These are phyloP conservation scores for Ricordea florida DNA, from an alignment of 92 coral and sea anemone genomes.

Conservation along the genomic window DNA sequence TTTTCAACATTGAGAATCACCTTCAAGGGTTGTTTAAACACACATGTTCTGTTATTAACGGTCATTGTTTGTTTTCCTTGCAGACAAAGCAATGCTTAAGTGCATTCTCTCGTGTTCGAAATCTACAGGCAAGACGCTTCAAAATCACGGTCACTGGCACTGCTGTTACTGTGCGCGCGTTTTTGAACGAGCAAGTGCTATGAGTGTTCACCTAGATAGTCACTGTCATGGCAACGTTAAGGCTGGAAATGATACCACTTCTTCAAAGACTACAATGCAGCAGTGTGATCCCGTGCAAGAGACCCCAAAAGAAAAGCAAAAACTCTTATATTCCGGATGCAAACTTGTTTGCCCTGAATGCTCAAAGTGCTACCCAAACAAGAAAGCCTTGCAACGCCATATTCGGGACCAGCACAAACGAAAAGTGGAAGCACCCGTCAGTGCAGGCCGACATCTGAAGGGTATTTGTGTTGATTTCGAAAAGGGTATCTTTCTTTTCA, in stretches of 20 bases:
- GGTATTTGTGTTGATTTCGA: conserved; percentile 54
- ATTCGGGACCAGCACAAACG: conserved; percentile 34
- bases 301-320: too few species aligned
- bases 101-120: conserved; percentile 8
- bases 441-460: conserved; percentile 24
- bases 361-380: conserved; percentile 33
- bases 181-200: conserved; percentile 2
- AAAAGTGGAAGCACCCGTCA: conserved; percentile 25
- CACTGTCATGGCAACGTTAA: not conserved
- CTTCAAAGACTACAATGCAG: not conserved
- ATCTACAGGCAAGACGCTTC: not conserved
- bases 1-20: too few species aligned
- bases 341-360: conserved; percentile 19
- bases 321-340: not conserved
- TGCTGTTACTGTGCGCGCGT: conserved; percentile 8
- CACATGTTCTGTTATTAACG: too few species aligned
- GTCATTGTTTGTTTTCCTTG: too few species aligned
- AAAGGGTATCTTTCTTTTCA: conserved; percentile 46
- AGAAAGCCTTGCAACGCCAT: conserved; percentile 41
- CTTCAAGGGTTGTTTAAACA: too few species aligned
- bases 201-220: conserved; percentile 13
- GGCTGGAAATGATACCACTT: not conserved
- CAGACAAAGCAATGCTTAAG: conserved; percentile 25
- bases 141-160: conserved; percentile 40
- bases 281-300: not conserved